These are phyloP conservation scores for Trachelus stipa DNA, from an alignment of 2,888 invertebrate species.

Conservation along the genomic window DNA sequence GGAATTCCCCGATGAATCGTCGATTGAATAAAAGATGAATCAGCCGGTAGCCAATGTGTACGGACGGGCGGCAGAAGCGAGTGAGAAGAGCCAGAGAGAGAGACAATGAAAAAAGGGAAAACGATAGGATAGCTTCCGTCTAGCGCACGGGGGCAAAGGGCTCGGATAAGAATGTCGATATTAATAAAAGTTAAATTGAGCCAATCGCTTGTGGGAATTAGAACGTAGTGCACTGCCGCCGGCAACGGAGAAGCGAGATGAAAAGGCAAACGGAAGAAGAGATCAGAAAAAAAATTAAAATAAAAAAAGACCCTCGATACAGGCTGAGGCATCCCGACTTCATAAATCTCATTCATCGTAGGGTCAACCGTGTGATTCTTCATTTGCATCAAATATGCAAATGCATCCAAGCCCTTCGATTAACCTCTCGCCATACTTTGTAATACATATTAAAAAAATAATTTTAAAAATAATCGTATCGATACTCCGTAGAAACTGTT, in stretches of 20 bases:
- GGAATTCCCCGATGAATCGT: conserved; percentile 54
- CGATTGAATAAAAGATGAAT: conserved; percentile 65
- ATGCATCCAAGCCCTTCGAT: not conserved
- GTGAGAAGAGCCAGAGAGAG: conserved; percentile 23
- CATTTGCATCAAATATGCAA: not conserved
- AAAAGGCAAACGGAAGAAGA: conserved; percentile 30
- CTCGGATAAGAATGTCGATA: conserved; percentile 55
- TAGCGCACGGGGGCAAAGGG: conserved; percentile 29
- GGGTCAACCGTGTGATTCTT: not conserved
- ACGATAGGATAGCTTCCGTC: conserved; percentile 30
- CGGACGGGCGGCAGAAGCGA: conserved; percentile 3
- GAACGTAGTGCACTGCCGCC: conserved; percentile 34
- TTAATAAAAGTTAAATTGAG: conserved; percentile 62
- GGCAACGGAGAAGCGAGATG: conserved; percentile 16
- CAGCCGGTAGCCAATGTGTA: conserved; percentile 25
- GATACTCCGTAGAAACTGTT: too few relatives aligned
- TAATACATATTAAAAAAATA: not conserved
- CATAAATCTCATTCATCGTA: not conserved
- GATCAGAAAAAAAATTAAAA: conserved; percentile 20
- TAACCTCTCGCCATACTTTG: not conserved
- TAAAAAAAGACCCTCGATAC: conserved; percentile 1
- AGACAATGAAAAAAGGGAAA: conserved; percentile 1
- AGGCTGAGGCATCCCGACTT: not conserved
- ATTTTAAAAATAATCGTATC: too few relatives aligned
- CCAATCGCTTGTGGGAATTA: conserved; percentile 57